These are phyloP conservation scores for Aurelia coerulea DNA, from an alignment of 30 jellyfish, hydroid and myxozoan species.

Conservation along the genomic window DNA sequence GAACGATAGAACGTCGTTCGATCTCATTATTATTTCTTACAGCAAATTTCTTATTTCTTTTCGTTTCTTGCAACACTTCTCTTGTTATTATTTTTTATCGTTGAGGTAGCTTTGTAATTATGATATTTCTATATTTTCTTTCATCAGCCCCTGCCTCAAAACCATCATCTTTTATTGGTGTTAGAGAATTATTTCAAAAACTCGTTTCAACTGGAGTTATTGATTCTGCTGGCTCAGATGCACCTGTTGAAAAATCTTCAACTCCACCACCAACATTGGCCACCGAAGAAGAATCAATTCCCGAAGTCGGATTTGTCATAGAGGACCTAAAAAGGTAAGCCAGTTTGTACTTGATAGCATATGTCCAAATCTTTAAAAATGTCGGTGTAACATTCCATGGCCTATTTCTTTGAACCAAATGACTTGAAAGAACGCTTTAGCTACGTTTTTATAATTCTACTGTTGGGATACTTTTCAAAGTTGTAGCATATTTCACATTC, in stretches of 20 bases:
- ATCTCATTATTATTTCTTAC: too few species aligned
- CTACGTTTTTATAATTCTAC: too few species aligned
- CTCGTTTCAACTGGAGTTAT: constrained; percentile 61
- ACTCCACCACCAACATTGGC: constrained; percentile 72
- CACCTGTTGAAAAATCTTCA: constrained; percentile 9
- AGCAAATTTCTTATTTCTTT: too few species aligned
- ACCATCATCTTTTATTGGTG: constrained; percentile 42
- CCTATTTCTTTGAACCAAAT: too few species aligned
- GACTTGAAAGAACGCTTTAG: too few species aligned
- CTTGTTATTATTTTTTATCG: too few species aligned
- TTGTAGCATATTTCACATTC: too few species aligned
- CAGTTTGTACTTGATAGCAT: not conserved
- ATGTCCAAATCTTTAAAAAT: not conserved
- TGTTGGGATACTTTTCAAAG: too few species aligned
- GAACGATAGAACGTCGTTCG: too few species aligned
- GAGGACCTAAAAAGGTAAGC: constrained; percentile 77
- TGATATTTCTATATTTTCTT: not conserved
- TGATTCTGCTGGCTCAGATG: constrained; percentile 3
- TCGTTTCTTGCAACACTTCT: too few species aligned
- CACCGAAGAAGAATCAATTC: constrained; percentile 51
- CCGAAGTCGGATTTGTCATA: constrained; percentile 64
- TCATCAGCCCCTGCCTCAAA: not conserved
- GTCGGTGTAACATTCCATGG: too few species aligned
- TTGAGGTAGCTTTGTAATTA: too few species aligned
- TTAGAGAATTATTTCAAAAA: constrained; percentile 52